Evolutionary conservation across 2,113 vertebrate genomes (phyloP).

Genomic region (Machaerirhynchus nigripectus): DNA sequence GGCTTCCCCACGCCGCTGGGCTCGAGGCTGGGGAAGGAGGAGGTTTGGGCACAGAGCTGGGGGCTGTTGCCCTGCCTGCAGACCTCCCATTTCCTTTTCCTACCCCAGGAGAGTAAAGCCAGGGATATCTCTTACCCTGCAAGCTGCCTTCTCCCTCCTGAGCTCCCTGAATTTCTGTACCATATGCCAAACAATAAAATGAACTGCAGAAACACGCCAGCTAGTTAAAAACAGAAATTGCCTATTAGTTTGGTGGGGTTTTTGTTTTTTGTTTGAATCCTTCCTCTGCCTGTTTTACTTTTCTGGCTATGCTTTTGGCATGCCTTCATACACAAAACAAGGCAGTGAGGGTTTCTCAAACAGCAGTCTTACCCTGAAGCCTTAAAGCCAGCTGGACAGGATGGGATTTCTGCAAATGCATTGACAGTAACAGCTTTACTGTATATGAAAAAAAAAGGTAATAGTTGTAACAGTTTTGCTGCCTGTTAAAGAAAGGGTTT

Average conservation of each 20-base stretch:
- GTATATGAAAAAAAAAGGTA: background rate
- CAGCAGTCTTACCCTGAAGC: background rate
- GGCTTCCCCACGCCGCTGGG: background rate
- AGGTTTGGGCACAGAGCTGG: background rate
- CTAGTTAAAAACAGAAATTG: background rate
- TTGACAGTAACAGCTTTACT: background rate
- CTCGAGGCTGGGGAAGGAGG: background rate
- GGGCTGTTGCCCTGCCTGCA: background rate
- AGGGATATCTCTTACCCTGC: background rate
- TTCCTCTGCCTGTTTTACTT: background rate
- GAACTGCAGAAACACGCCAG: background rate
- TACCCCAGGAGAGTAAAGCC: background rate
- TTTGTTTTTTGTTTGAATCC: background rate
- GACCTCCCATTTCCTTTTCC: background rate
- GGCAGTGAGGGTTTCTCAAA: background rate
- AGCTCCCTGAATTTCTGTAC: background rate
- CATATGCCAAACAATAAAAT: background rate
- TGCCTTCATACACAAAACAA: background rate
- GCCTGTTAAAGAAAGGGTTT: background rate
- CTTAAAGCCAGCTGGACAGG: background rate
- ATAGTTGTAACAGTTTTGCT: background rate
- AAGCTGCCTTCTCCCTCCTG: background rate
- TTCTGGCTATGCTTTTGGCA: background rate
- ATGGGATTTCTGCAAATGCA: background rate
- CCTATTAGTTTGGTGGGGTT: background rate